phyloP scores from a whole-genome alignment of 2,113 vertebrate species.

The Mirza zaza region DNA sequence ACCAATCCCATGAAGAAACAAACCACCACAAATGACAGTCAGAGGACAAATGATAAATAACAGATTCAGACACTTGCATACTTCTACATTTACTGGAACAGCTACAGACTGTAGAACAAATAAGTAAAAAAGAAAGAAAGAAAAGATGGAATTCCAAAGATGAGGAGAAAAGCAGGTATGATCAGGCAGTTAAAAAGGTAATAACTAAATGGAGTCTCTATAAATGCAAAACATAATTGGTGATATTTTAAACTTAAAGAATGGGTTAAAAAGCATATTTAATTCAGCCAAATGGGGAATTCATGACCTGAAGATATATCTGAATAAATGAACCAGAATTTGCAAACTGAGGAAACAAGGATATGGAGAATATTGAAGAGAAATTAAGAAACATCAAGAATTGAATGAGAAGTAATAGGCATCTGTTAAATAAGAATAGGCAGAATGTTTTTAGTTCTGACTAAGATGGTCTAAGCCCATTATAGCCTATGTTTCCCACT shows the following conservation, averaged over 20 bases:
- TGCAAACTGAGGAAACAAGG: neutral
- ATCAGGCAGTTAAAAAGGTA: neutral
- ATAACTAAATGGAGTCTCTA: neutral
- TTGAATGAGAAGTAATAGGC: neutral
- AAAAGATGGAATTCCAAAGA: neutral
- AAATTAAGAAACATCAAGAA: neutral
- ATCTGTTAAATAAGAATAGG: neutral
- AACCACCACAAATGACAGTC: neutral
- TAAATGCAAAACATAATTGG: neutral
- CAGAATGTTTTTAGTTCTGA: neutral
- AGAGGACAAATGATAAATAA: neutral
- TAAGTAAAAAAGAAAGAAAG: neutral
- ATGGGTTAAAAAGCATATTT: neutral
- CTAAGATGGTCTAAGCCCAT: neutral
- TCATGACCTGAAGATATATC: neutral
- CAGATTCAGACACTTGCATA: neutral
- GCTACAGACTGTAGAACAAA: neutral
- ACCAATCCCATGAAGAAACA: neutral
- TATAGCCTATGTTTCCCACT: neutral
- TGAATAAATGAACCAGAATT: constrained; percentile 20
- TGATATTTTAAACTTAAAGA: neutral
- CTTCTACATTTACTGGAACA: neutral
- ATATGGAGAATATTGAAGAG: neutral
- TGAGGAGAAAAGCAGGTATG: neutral
- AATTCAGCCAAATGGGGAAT: neutral